Evolutionary conservation across 2,113 vertebrate genomes (phyloP).

Genomic region (Alouatta palliata): DNA sequence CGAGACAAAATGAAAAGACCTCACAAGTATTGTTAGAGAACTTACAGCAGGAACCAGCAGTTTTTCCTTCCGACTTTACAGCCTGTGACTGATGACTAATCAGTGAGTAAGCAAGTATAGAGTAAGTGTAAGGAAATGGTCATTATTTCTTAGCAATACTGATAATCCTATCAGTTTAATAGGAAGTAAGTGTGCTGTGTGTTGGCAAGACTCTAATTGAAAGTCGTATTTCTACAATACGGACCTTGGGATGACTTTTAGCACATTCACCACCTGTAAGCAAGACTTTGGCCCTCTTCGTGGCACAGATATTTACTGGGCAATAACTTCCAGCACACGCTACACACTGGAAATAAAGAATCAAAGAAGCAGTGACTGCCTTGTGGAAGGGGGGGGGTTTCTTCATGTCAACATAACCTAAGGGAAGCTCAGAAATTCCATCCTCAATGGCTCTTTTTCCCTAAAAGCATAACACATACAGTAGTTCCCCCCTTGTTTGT

Average conservation of each 20-base stretch:
- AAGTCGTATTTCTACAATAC: not conserved
- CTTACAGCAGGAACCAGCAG: not conserved
- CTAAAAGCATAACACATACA: not conserved
- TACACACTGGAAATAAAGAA: not conserved
- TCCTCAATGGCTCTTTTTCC: not conserved
- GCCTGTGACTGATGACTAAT: not conserved
- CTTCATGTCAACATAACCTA: not conserved
- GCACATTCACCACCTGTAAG: not conserved
- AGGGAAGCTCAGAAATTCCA: not conserved
- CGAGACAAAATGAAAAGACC: not conserved
- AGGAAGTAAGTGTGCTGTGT: not conserved
- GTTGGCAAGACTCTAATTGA: not conserved
- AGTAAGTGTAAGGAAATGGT: not conserved
- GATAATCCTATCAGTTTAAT: not conserved
- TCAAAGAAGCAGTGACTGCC: not conserved
- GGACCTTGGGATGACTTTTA: not conserved
- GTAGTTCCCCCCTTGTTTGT: too few species aligned
- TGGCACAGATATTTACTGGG: not conserved
- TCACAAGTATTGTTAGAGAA: not conserved
- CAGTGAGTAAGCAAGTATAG: not conserved
- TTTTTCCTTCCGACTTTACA: not conserved
- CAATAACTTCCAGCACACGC: not conserved
- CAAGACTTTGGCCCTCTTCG: conserved; percentile 9
- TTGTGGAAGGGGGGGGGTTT: not conserved
- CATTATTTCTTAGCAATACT: not conserved